Evolutionary conservation across 2,797 vertebrate species (phyloP).

Genomic region (Micromesistius poutassou): DNA sequence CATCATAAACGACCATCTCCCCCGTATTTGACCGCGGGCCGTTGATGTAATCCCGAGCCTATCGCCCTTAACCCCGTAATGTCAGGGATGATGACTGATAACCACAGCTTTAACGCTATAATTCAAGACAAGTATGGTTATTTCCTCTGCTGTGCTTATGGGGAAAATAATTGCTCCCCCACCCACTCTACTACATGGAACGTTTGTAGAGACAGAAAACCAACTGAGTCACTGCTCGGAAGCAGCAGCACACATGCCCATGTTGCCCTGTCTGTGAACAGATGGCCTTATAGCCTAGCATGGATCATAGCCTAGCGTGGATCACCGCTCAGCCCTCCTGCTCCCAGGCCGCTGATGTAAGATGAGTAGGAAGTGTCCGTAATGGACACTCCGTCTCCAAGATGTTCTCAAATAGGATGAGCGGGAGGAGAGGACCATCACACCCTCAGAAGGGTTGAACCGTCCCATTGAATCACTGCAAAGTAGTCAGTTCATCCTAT

Average conservation of each 20-base stretch:
- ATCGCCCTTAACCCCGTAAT: neutral
- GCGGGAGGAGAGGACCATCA: neutral
- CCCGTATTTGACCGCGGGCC: neutral
- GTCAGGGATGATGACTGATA: neutral
- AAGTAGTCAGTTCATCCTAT: neutral
- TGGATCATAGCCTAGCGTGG: constrained; percentile 33
- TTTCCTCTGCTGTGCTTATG: neutral
- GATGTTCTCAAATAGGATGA: neutral
- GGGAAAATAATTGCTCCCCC: neutral
- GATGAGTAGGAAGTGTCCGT: neutral
- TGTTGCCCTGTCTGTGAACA: constrained; percentile 39
- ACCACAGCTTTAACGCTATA: neutral
- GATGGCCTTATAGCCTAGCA: constrained; percentile 32
- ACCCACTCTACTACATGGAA: constrained; percentile 32
- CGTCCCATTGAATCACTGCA: neutral
- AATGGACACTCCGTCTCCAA: neutral
- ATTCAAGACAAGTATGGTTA: neutral
- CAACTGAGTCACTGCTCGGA: constrained; percentile 55
- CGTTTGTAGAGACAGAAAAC: constrained; percentile 37
- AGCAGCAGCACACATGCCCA: constrained; percentile 28
- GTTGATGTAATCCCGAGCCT: neutral
- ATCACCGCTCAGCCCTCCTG: constrained; percentile 26
- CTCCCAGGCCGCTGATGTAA: neutral
- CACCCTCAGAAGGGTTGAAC: neutral
- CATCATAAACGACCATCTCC: neutral